Evolutionary conservation across 2,888 invertebrate species (phyloP), one percentile per base, ranked within the genome.

Genomic region (Cheiracanthium punctorium): DNA sequence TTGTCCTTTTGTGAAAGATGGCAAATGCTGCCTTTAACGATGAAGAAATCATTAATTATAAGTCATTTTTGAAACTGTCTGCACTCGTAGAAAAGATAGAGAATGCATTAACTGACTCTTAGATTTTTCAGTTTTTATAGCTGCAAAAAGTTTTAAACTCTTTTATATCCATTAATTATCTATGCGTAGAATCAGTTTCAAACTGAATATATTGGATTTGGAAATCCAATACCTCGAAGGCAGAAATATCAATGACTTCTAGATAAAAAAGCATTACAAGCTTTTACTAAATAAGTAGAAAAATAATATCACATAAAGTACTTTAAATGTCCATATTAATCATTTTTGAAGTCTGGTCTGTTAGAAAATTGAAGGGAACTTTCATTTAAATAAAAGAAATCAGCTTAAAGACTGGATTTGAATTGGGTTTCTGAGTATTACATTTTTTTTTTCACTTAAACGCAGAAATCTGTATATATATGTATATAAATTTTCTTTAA

Each of bases 11-110:
- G 70, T 82, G 29, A 64, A 41, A 48, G 48, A 64, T 70, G 75
- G 74, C 70, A 82, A 82, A 82, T 75, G 52, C 75, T 76, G 64
- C 58, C 74, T 82, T 82, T 82, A 82, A 82, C 76, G 82, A 82
- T 64, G 82, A 76, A 70, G 58, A 75, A 75, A 48, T 71, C 82
- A 82, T 82, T 75, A 82, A 82, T 82, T 70, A 82, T 41, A 70
- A 32, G 30, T 70, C 70, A 17, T 24, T 58, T 58, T 58, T 58
- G n/a, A 58, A 24, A 58, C 24, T 58, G 24, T 24, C 20, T n/a
- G 1, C 20, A 24, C 24, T 58, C 20, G 58, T 58, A 17, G 58
- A 58, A 58, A 58, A 24, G 58, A 58, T 24, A 58, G 58, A 24
- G 58, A 58, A 58, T 24, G 58, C 58, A 58, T 24, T 58, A 58